These are phyloP conservation scores for Cataglyphis livida DNA, from an alignment of 2,888 invertebrate genomes.

Conservation along the genomic window DNA sequence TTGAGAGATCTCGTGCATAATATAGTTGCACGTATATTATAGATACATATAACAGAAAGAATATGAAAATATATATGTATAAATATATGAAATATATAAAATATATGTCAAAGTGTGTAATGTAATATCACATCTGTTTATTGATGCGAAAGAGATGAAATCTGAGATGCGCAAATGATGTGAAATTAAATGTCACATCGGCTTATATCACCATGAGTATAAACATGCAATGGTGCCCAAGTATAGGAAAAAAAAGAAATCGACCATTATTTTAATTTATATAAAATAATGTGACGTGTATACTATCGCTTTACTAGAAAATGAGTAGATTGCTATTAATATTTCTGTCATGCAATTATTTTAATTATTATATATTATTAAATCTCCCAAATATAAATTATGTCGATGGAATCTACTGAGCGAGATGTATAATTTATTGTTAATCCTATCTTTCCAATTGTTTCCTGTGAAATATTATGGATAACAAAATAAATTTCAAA, in stretches of 20 bases:
- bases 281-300: conserved; percentile 72
- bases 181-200: conserved; percentile 36
- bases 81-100: conserved; percentile 38
- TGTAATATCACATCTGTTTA: conserved; percentile 60
- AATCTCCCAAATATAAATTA: conserved; percentile 78
- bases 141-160: conserved; percentile 36
- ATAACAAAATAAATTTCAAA: neutral
- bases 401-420: conserved; percentile 47
- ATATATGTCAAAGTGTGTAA: conserved; percentile 41
- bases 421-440: neutral
- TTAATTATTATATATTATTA: conserved; percentile 77
- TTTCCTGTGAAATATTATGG: neutral
- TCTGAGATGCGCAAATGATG: conserved; percentile 11
- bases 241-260: conserved; percentile 64
- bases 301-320: conserved; percentile 78
- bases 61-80: conserved; percentile 55
- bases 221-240: conserved; percentile 61
- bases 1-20: conserved; percentile 83
- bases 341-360: conserved; percentile 74
- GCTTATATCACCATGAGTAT: conserved; percentile 59
- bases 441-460: neutral
- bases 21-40: conserved; percentile 73
- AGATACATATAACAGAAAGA: conserved; percentile 60
- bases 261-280: conserved; percentile 76
- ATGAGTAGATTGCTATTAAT: conserved; percentile 78